Evolutionary conservation across 2,888 invertebrate species (phyloP).

Genomic region (Phragmatobia fuliginosa): DNA sequence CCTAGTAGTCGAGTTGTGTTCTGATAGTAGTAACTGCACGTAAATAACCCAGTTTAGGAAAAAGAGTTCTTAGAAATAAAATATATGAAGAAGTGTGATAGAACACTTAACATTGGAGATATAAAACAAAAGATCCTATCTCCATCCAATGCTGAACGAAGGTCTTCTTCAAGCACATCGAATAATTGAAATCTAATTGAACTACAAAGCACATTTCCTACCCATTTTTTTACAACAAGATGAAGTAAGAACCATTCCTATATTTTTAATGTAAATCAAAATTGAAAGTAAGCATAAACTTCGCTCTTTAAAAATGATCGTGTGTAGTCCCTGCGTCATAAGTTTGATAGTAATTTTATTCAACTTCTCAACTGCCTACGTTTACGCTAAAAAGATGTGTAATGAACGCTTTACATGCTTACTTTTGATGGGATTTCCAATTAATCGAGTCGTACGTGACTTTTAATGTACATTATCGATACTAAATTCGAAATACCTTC

Average conservation of each 20-base stretch:
- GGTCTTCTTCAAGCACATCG: background rate
- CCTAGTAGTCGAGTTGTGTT: too few species aligned
- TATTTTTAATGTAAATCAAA: background rate
- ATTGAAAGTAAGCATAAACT: conserved; percentile 3
- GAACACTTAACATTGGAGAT: too few species aligned
- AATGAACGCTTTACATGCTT: conserved; percentile 31
- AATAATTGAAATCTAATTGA: background rate
- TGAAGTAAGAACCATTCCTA: background rate
- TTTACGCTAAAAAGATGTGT: conserved; percentile 31
- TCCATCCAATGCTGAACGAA: background rate
- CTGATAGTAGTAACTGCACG: too few species aligned
- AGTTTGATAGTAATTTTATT: conserved; percentile 11
- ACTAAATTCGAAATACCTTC: conserved; percentile 36
- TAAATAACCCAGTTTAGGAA: too few species aligned
- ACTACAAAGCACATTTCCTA: background rate
- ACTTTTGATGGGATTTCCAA: conserved; percentile 37
- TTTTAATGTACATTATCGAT: conserved; percentile 47
- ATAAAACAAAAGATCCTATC: too few species aligned
- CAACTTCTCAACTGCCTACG: conserved; percentile 4
- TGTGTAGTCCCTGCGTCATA: background rate
- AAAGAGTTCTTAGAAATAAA: background rate
- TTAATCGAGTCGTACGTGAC: conserved; percentile 46
- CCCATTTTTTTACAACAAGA: background rate
- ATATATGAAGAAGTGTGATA: too few species aligned
- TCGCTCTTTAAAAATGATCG: conserved; percentile 3